Base-by-base conservation (phyloP, 2,797 vertebrate genomes). In the Geotrypetes seraphini region DNA sequence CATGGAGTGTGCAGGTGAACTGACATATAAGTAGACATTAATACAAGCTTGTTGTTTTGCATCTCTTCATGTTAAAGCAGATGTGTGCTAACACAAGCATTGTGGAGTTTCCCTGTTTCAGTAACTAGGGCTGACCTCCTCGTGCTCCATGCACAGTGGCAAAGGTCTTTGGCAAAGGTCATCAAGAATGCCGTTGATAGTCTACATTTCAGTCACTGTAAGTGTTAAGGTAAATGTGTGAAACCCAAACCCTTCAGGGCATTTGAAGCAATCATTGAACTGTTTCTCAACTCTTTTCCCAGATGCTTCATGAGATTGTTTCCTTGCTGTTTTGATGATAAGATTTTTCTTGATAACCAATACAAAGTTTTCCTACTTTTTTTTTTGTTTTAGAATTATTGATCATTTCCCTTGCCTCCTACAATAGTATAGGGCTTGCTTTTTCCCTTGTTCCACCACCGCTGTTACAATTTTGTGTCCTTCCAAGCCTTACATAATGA, bases 161-260 rank as follows among this genome's bases (percentile, higher is more conserved):
- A 67, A 54, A 72, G 50, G 60, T 66, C 59, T 52, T 39, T 45
- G 35, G 40, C 60, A 41, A 53, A 57, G 52, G 52, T 53, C 57
- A 55, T 63, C 55, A 57, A 39, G 57, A 63, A 69, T 66, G 39
- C 63, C 43, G 64, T 68, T 61, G 31, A 28, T 39, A 59, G 60
- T 65, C 69, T 71, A 50, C 66, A 66, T 46, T 52, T 51, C 59
- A 52, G 34, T 58, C 44, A 58, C 68, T 60, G n/a, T 53, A 60
- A 69, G 50, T 53, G 52, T 39, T 63, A 55, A 70, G 53, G 45
- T 69, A 44, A 71, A 57, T 64, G 73, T 70, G 59, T 68, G 62
- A 69, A 81, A 79, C 56, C 43, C 51, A 73, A 66, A 45, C 58
- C 60, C 50, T 57, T 59, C 44, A 34, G 28, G 47, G 43, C 37